A percentile compares a stretch with the other conserved stretches of the same genome.
phyloP scores from a whole-genome alignment of 2,797 vertebrate species.

The Tiaroga cobitis region DNA sequence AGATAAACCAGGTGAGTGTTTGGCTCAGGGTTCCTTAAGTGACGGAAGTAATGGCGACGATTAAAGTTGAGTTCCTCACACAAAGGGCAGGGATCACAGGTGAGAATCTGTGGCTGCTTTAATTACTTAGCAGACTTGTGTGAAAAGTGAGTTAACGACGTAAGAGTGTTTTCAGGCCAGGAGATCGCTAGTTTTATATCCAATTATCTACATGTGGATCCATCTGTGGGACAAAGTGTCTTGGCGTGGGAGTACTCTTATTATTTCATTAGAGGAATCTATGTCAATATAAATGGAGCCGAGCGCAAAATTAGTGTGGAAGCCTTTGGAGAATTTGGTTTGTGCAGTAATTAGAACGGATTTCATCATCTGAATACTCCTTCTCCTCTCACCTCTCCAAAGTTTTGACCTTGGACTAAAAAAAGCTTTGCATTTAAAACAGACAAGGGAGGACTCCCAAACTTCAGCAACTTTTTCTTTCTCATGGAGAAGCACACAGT shows the following conservation, averaged over 20 bases:
- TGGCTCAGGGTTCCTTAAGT: not conserved
- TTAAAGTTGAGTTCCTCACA: constrained; percentile 26
- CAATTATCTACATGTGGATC: constrained; percentile 54
- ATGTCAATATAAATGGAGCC: constrained; percentile 73
- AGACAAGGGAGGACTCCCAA: constrained; percentile 23
- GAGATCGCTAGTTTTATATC: constrained; percentile 52
- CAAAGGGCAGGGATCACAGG: constrained; percentile 2
- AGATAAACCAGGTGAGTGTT: constrained; percentile 13
- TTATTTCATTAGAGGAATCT: constrained; percentile 67
- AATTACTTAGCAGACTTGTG: constrained; percentile 30
- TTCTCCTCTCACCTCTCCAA: constrained; percentile 58
- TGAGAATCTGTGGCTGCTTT: constrained; percentile 20
- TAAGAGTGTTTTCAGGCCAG: constrained; percentile 18
- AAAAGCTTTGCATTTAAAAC: constrained; percentile 45
- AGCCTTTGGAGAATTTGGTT: constrained; percentile 71
- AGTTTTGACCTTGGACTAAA: constrained; percentile 59
- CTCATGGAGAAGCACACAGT: not conserved
- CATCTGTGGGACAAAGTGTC: constrained; percentile 48
- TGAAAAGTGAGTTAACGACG: constrained; percentile 16
- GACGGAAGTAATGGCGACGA: constrained; percentile 4
- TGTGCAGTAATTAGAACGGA: constrained; percentile 76
- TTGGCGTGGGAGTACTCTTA: constrained; percentile 53
- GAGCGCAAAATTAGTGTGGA: constrained; percentile 61
- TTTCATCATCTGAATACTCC: constrained; percentile 69
- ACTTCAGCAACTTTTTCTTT: constrained; percentile 28